Conservation (phyloP, 1,140 invertebrate genomes). For the Neelides sp. region DNA sequence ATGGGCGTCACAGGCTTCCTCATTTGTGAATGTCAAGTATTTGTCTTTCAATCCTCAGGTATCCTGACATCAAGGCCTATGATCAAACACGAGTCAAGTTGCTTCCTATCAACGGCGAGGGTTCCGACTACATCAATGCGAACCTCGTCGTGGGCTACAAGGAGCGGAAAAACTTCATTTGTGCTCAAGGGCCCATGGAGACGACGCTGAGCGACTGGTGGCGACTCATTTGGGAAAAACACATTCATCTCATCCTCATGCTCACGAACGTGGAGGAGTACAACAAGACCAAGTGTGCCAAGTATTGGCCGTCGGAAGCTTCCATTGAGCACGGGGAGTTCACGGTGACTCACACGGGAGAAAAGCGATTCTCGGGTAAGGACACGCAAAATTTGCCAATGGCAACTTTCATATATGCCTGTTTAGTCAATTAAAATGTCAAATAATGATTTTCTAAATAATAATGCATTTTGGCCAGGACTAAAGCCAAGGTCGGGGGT, state of each 20-base stretch:
- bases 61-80: constrained; percentile 80
- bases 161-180: constrained; percentile 84
- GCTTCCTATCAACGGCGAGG: constrained; percentile 57
- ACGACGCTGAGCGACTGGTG: constrained; percentile 89
- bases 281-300: constrained; percentile 81
- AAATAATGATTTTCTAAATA: too few species aligned
- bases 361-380: constrained; percentile 47
- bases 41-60: too few species aligned
- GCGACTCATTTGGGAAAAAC: constrained; percentile 96
- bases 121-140: constrained; percentile 84
- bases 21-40: too few species aligned
- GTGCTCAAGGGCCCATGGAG: constrained; percentile 85
- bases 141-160: constrained; percentile 84
- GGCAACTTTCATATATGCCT: too few species aligned
- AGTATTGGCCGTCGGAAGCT: constrained; percentile 65
- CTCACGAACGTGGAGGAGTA: constrained; percentile 87
- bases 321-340: constrained; percentile 64
- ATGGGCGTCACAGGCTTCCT: too few species aligned
- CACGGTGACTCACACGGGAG: constrained; percentile 58
- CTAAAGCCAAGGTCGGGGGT: too few species aligned
- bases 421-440: too few species aligned
- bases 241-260: constrained; percentile 82
- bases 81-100: constrained; percentile 82
- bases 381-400: too few species aligned
- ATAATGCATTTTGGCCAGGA: too few species aligned